A percentile compares a stretch with the other conserved stretches of the same genome.
phyloP scores from a whole-genome alignment of 1,140 invertebrate species.

The Drosophila truncata region DNA sequence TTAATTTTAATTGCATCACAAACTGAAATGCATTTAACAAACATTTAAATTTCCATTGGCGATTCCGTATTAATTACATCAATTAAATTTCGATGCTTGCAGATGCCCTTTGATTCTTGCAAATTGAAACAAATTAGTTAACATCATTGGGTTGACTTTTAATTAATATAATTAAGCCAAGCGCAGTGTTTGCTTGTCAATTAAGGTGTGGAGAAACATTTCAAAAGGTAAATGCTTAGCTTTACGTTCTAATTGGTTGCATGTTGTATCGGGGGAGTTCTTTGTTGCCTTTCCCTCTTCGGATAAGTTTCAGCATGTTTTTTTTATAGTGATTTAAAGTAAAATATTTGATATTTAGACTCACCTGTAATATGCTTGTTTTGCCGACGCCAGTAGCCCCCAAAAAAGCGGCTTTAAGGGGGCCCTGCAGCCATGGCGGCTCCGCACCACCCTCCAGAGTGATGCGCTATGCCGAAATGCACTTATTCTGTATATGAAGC shows the following conservation, averaged over 20 bases:
- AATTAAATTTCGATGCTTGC: slow-evolving; percentile 20
- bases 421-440: slow-evolving; percentile 87
- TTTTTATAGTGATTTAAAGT: not conserved
- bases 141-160: not conserved
- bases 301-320: not conserved
- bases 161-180: slow-evolving; percentile 1
- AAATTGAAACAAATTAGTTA: slow-evolving; percentile 8
- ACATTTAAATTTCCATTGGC: slow-evolving; percentile 46
- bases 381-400: slow-evolving; percentile 92
- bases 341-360: slow-evolving; percentile 7
- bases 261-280: no score
- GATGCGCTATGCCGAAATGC: slow-evolving; percentile 85
- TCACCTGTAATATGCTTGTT: slow-evolving; percentile 92
- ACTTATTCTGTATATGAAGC: slow-evolving; percentile 85
- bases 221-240: not conserved
- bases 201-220: not conserved
- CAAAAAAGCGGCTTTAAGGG: slow-evolving; percentile 92
- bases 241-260: not conserved
- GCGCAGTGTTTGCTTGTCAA: not conserved
- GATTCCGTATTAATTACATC: slow-evolving; percentile 52
- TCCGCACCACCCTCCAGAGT: slow-evolving; percentile 85
- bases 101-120: slow-evolving; percentile 16
- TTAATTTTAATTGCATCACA: slow-evolving; percentile 55
- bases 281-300: no score
- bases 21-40: slow-evolving; percentile 42